Conservation (phyloP, 1,140 invertebrate genomes). For the Ips typographus region DNA sequence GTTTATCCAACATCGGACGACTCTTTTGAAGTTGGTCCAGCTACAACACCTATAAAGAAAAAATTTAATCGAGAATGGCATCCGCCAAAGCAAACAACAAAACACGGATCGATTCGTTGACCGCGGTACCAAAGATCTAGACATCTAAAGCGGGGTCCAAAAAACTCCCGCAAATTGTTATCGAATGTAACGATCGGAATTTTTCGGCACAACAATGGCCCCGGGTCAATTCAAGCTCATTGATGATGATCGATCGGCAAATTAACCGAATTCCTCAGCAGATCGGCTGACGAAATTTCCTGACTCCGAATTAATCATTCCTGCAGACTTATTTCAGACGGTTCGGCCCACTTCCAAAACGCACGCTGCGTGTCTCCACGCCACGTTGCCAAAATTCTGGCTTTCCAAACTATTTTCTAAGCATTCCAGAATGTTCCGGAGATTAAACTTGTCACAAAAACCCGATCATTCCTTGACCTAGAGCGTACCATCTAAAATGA, state of each 20-base stretch:
- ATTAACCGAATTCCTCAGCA: slow-evolving; percentile 30
- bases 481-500: too few relatives aligned
- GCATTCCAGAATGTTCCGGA: too few relatives aligned
- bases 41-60: too few relatives aligned
- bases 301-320: slow-evolving; percentile 31
- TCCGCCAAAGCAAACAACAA: background rate
- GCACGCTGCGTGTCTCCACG: slow-evolving; percentile 13
- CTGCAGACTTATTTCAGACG: slow-evolving; percentile 34
- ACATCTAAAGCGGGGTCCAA: slow-evolving; percentile 4
- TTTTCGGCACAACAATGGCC: slow-evolving; percentile 21
- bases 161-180: slow-evolving; percentile 15
- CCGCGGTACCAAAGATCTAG: slow-evolving; percentile 1
- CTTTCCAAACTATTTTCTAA: background rate
- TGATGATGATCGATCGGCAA: slow-evolving; percentile 22
- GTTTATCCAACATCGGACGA: too few relatives aligned
- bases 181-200: slow-evolving; percentile 24
- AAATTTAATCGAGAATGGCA: too few relatives aligned
- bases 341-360: slow-evolving; percentile 32
- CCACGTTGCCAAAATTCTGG: slow-evolving; percentile 12
- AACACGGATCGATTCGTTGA: slow-evolving; percentile 15
- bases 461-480: too few relatives aligned
- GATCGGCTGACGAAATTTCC: slow-evolving; percentile 34
- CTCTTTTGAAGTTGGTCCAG: too few relatives aligned
- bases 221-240: slow-evolving; percentile 15
- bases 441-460: too few relatives aligned